Evolutionary conservation across 35 echinoderm and acorn worm species (phyloP).

Genomic region (Ophiothrix spiculata): DNA sequence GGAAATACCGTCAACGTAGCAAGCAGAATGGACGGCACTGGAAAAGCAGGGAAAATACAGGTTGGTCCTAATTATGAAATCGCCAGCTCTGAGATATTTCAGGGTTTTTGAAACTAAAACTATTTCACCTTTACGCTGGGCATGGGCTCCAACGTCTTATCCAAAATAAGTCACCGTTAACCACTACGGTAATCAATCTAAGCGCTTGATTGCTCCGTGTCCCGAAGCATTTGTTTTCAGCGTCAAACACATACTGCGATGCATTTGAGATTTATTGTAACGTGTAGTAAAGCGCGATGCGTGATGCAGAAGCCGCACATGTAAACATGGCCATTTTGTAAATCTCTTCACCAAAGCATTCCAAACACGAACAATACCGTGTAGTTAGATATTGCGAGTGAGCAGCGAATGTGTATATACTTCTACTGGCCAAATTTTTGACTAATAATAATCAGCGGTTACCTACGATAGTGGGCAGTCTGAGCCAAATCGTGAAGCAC

Average conservation of each 20-base stretch:
- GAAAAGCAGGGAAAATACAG: constrained; percentile 80
- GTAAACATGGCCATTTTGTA: no score
- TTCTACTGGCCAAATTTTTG: no score
- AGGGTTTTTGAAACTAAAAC: not conserved
- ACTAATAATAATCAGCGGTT: no score
- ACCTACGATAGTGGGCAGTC: no score
- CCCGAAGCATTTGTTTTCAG: no score
- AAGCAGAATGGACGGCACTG: constrained; percentile 93
- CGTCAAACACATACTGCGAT: not conserved
- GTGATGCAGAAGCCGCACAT: no score
- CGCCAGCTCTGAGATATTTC: not conserved
- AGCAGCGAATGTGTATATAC: no score
- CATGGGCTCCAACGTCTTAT: not conserved
- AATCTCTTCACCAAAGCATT: no score
- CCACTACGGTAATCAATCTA: not conserved
- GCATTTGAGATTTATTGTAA: not conserved
- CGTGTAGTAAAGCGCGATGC: no score
- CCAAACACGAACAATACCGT: no score
- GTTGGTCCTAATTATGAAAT: not conserved
- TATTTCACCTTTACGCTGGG: not conserved
- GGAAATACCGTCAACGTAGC: constrained; percentile 93
- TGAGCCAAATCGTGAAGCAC: no score
- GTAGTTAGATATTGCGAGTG: no score
- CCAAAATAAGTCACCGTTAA: not conserved
- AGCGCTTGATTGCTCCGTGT: not conserved